phyloP scores from a whole-genome alignment of 2,797 vertebrate genomes.

The Spondyliosoma cantharus region DNA sequence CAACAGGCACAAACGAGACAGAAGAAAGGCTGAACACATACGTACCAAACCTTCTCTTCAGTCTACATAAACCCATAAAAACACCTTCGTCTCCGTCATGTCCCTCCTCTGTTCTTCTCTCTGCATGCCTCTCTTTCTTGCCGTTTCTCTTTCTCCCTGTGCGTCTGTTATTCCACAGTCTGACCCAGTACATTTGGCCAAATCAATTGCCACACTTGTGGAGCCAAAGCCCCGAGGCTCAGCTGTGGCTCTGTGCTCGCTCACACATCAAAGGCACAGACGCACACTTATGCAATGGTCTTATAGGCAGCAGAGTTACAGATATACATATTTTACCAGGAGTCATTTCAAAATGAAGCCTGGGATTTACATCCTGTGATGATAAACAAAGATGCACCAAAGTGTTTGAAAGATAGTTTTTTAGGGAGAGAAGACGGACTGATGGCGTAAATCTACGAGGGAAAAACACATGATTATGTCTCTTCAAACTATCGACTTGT shows the following conservation, averaged over 20 bases:
- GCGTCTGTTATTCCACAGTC: slow-evolving; percentile 47
- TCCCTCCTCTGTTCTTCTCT: slow-evolving; percentile 4
- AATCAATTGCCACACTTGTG: slow-evolving; percentile 73
- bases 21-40: neutral
- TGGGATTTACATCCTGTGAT: neutral
- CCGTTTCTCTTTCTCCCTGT: slow-evolving; percentile 9
- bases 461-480: neutral
- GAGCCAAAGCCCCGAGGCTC: slow-evolving; percentile 61
- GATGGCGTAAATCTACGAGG: neutral
- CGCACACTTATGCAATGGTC: slow-evolving; percentile 41
- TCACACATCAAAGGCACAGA: slow-evolving; percentile 57
- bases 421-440: neutral
- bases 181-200: slow-evolving; percentile 64
- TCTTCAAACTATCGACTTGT: neutral
- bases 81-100: neutral
- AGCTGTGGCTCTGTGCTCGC: slow-evolving; percentile 52
- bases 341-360: slow-evolving; percentile 24
- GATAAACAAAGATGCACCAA: slow-evolving; percentile 19
- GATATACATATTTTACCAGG: slow-evolving; percentile 35
- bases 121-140: neutral
- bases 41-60: neutral
- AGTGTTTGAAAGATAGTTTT: neutral
- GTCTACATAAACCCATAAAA: slow-evolving; percentile 1
- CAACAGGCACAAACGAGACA: neutral
- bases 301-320: slow-evolving; percentile 26